Conservation (phyloP, 1,140 invertebrate genomes). For the Rhizoglyphus robini region DNA sequence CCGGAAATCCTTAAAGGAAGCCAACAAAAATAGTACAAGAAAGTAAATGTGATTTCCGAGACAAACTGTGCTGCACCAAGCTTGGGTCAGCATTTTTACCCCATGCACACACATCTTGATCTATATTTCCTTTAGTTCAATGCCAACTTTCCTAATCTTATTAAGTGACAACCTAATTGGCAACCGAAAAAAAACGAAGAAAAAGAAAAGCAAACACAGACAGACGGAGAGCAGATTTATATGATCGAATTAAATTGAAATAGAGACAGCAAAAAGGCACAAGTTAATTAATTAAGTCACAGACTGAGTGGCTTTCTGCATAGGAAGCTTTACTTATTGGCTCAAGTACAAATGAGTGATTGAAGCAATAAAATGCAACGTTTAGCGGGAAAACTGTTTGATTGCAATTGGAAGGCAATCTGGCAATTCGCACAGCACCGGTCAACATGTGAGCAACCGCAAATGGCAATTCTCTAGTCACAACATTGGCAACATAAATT, state of each 20-base stretch:
- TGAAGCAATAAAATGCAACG: not conserved
- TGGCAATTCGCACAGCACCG: too few relatives aligned
- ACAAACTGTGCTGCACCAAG: not conserved
- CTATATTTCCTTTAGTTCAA: constrained; percentile 2
- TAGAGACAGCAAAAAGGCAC: too few relatives aligned
- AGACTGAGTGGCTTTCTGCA: too few relatives aligned
- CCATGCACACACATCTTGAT: not conserved
- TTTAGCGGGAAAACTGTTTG: not conserved
- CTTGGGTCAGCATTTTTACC: not conserved
- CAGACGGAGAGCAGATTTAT: not conserved
- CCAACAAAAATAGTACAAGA: not conserved
- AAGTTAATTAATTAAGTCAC: not conserved
- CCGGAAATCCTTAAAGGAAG: constrained; percentile 12
- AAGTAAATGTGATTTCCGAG: too few relatives aligned
- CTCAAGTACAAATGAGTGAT: constrained; percentile 1
- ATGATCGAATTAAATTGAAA: not conserved
- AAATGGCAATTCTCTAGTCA: too few relatives aligned
- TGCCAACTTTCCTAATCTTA: not conserved
- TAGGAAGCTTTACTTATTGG: not conserved
- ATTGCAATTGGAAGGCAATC: not conserved
- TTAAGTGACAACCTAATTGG: not conserved
- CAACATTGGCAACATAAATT: not conserved
- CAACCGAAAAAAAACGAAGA: not conserved
- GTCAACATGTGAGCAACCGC: too few relatives aligned
- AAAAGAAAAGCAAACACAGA: not conserved